A percentile compares a stretch with the other conserved stretches of the same genome.
phyloP scores from a whole-genome alignment of 2,888 invertebrate species.

The Melolontha melolontha region DNA sequence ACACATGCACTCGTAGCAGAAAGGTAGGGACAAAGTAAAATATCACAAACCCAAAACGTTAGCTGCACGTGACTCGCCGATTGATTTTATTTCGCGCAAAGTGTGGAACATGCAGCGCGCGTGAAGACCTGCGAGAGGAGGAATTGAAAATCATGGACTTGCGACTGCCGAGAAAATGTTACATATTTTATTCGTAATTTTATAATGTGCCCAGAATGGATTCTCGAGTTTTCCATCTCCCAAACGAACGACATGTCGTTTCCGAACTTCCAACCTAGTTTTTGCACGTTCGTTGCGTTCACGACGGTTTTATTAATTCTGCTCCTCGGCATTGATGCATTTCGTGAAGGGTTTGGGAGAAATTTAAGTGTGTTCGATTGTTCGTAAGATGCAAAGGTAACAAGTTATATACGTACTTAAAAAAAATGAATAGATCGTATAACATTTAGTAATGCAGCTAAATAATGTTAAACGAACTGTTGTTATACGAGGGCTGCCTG shows the following conservation, averaged over 20 bases:
- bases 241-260: not conserved
- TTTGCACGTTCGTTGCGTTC: too few relatives aligned
- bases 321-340: too few relatives aligned
- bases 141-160: constrained; percentile 60
- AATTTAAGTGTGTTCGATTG: too few relatives aligned
- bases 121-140: constrained; percentile 40
- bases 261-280: too few relatives aligned
- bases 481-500: too few relatives aligned
- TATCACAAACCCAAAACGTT: constrained; percentile 67
- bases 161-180: constrained; percentile 89
- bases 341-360: too few relatives aligned
- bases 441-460: too few relatives aligned
- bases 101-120: constrained; percentile 44
- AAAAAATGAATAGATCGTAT: too few relatives aligned
- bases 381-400: too few relatives aligned
- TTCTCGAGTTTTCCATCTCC: constrained; percentile 23
- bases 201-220: constrained; percentile 39
- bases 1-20: constrained; percentile 1
- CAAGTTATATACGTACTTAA: too few relatives aligned
- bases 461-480: too few relatives aligned
- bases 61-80: constrained; percentile 66
- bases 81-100: constrained; percentile 66
- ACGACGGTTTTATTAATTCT: too few relatives aligned
- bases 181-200: constrained; percentile 42
- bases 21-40: constrained; percentile 60